Percentiles rank a stretch among this genome's conserved stretches.
phyloP scores from a whole-genome alignment of 1,140 invertebrate species.

The Pseudomyrmex pallidus region DNA sequence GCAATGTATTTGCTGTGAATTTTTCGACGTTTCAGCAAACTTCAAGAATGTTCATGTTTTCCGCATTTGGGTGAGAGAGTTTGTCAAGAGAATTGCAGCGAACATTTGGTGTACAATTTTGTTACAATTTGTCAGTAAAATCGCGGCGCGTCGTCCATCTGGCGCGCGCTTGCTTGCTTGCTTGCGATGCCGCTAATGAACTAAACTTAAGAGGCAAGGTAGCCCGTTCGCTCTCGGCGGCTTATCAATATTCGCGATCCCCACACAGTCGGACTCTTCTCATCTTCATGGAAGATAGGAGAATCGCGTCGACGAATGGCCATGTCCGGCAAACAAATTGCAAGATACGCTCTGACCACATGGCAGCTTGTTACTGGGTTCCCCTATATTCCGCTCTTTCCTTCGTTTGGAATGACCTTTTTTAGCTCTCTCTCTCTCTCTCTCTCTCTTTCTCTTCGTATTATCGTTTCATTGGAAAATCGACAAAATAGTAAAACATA shows the following conservation, averaged over 20 bases:
- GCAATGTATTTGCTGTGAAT: no score
- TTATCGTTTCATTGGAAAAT: no score
- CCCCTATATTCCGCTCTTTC: slow-evolving; percentile 47
- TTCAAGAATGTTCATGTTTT: no score
- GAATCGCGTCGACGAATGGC: slow-evolving; percentile 84
- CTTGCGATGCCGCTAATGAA: slow-evolving; percentile 75
- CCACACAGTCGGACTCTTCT: slow-evolving; percentile 78
- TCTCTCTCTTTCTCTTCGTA: no score
- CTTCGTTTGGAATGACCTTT: slow-evolving; percentile 9
- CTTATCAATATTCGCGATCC: slow-evolving; percentile 77
- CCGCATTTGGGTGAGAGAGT: no score
- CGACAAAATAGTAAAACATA: no score
- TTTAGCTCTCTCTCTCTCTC: slow-evolving; percentile 2
- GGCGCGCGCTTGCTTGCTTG: slow-evolving; percentile 34
- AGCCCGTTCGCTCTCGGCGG: slow-evolving; percentile 72
- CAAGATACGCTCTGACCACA: slow-evolving; percentile 79
- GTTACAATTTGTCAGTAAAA: slow-evolving; percentile 78
- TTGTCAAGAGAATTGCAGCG: not conserved
- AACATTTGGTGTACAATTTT: slow-evolving; percentile 60
- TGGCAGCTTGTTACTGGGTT: slow-evolving; percentile 80
- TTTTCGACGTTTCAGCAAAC: no score
- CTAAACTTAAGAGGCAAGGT: slow-evolving; percentile 77
- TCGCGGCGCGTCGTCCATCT: slow-evolving; percentile 73
- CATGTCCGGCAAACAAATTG: slow-evolving; percentile 85
- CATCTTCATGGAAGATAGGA: slow-evolving; percentile 82